phyloP scores from a whole-genome alignment of 1,140 invertebrate genomes.

The Hylaeus anthracinus region DNA sequence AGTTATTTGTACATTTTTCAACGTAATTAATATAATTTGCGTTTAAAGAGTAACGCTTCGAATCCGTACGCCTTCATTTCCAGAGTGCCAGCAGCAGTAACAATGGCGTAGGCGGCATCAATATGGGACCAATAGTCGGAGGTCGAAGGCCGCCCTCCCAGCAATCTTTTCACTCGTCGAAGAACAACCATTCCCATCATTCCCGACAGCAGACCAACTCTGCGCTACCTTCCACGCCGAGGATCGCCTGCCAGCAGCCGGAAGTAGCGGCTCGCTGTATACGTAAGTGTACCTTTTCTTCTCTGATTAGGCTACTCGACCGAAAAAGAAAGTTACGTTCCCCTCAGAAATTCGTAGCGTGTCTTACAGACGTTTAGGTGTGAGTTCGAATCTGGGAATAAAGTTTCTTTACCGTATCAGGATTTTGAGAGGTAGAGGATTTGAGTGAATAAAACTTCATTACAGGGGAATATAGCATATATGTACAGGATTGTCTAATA shows the following conservation, averaged over 20 bases:
- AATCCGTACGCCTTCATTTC: slow-evolving; percentile 30
- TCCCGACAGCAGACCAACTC: slow-evolving; percentile 64
- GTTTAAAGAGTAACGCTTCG: too few species aligned
- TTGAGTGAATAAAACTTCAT: too few species aligned
- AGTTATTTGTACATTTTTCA: too few species aligned
- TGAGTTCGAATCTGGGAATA: too few species aligned
- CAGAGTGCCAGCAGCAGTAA: slow-evolving; percentile 73
- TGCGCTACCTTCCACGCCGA: slow-evolving; percentile 57
- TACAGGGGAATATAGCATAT: too few species aligned
- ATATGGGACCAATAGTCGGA: slow-evolving; percentile 59
- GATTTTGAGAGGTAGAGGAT: too few species aligned
- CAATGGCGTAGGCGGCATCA: slow-evolving; percentile 65
- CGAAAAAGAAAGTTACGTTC: too few species aligned
- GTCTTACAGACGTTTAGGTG: too few species aligned
- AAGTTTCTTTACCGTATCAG: too few species aligned
- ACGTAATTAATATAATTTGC: neutral
- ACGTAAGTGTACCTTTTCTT: slow-evolving; percentile 66
- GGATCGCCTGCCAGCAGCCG: slow-evolving; percentile 67
- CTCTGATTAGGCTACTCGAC: neutral
- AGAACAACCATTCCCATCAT: slow-evolving; percentile 71
- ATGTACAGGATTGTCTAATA: too few species aligned
- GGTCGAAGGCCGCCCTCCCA: slow-evolving; percentile 68
- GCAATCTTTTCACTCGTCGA: slow-evolving; percentile 78
- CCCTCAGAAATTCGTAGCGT: too few species aligned
- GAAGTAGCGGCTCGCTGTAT: slow-evolving; percentile 70